A percentile compares a stretch with the other conserved stretches of the same genome.
These are phyloP conservation scores for Chrysochloris asiatica DNA, from an alignment of 2,113 vertebrate species.

Conservation along the genomic window DNA sequence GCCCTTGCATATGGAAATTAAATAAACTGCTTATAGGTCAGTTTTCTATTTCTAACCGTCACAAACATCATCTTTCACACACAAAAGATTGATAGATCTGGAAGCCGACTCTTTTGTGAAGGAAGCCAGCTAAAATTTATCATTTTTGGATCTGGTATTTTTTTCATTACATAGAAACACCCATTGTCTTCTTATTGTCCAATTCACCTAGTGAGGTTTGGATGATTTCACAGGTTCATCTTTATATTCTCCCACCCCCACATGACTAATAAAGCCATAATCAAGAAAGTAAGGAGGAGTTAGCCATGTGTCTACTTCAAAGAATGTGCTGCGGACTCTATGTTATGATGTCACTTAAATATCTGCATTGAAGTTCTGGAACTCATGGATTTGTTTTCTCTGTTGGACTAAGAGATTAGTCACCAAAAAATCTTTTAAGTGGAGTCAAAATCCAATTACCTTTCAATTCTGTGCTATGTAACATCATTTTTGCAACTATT, in stretches of 20 bases:
- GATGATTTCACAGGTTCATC: background rate
- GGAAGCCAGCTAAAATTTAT: background rate
- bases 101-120: background rate
- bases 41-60: background rate
- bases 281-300: background rate
- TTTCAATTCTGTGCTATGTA: background rate
- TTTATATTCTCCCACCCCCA: background rate
- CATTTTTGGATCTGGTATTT: background rate
- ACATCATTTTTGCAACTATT: constrained; percentile 56
- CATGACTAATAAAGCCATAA: background rate
- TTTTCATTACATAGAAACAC: background rate
- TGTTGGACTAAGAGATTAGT: constrained; percentile 12
- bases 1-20: background rate
- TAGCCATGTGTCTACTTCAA: background rate
- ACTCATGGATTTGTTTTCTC: background rate
- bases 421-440: constrained; percentile 55
- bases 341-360: background rate
- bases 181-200: background rate
- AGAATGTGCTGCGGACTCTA: background rate
- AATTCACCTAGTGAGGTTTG: background rate
- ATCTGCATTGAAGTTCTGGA: background rate
- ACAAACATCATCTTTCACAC: background rate
- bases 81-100: too few species aligned
- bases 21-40: background rate
- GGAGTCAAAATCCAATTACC: constrained; percentile 57